Base-by-base conservation (phyloP, 2,888 invertebrate genomes). In the Neoitamus cyanurus region DNA sequence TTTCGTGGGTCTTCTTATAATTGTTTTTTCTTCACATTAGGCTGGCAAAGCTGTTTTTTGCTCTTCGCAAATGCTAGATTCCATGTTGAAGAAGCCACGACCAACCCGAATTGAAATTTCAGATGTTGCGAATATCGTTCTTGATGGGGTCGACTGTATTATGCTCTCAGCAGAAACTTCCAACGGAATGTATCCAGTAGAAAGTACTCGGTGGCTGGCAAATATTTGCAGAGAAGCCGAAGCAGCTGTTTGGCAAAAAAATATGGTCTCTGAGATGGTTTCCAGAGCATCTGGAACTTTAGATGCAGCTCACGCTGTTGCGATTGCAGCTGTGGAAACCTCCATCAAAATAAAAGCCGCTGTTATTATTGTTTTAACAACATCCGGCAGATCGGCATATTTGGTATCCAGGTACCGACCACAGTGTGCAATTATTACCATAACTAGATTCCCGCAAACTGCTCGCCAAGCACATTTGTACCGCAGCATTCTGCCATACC, bases 111-210 rank as follows among this genome's bases (percentile, higher is more conserved):
- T 99, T 1, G 99, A 99, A 92, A 96, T 97, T 42, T 97, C 98
- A 0, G 99, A 99, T 92, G 99, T 99, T 0, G 99, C 99, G 85
- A 99, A 99, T 92, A 99, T 99, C 1, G 96, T 99, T 88, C 92
- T 99, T 70, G 99, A 99, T 92, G 99, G 99, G 6, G 98, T 98
- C 6, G 99, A 99, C 91, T 99, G 99, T 91, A 98, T 99, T 72
- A 99, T 99, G 99, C 92, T 99, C 90, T 98, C 98, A 0, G 99
- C 99, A n/a, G 99, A 99, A 92, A 99, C 99, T 0, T 99, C 99
- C 85, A 99, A 99, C 93, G 99, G 99, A 73, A 96, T 96, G 88
- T 99, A 98, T 91, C 98, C 99, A 0, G 90, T 98, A 87, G 97
- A 98, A 90, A 96, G 98, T 87, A 97, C 97, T 2, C 92, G 94